These are phyloP conservation scores for Tachuris rubrigastra DNA, from an alignment of 2,113 vertebrate genomes.

Conservation along the genomic window DNA sequence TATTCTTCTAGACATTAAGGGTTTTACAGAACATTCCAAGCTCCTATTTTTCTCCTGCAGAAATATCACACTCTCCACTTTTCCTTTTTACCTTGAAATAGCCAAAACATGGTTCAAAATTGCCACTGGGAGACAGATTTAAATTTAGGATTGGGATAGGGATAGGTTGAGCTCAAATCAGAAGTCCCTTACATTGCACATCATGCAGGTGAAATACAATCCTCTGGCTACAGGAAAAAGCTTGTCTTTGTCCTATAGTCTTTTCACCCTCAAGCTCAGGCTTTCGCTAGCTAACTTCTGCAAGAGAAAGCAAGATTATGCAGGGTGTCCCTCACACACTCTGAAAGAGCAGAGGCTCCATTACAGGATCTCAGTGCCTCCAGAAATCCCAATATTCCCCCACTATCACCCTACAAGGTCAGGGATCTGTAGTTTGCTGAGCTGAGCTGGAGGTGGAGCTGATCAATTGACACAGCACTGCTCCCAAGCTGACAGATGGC, in stretches of 20 bases:
- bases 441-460: conserved; percentile 31
- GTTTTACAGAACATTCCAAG: not conserved
- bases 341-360: not conserved
- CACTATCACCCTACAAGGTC: conserved; percentile 29
- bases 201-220: not conserved
- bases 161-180: not conserved
- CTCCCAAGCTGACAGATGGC: conserved; percentile 52
- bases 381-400: not conserved
- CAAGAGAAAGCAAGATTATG: not conserved
- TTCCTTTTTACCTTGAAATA: not conserved
- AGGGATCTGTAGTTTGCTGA: conserved; percentile 10
- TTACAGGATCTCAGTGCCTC: not conserved
- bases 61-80: not conserved
- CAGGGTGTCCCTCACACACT: not conserved
- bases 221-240: not conserved
- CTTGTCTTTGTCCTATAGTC: not conserved
- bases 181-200: not conserved
- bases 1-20: not conserved
- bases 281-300: not conserved
- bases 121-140: not conserved
- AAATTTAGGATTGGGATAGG: not conserved
- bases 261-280: not conserved
- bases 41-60: not conserved
- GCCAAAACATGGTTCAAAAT: not conserved
- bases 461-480: conserved; percentile 48